Base-by-base conservation (phyloP, 2,113 vertebrate genomes). In the Osmerus eperlanus region DNA sequence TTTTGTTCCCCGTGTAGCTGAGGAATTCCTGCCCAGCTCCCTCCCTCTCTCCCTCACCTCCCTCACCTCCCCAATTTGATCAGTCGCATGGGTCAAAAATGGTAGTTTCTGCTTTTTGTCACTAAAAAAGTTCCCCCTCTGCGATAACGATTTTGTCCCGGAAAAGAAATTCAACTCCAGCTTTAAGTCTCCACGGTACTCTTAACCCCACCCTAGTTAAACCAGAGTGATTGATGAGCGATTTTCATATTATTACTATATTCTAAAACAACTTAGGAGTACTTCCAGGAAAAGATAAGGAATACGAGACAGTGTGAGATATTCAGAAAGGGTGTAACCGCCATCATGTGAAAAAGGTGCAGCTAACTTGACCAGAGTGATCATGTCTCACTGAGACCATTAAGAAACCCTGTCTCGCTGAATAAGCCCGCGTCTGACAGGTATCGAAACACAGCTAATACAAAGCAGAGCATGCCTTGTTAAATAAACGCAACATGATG, bases 31-130 rank as follows among this genome's bases (percentile, higher is more conserved):
- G 21, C 58, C 58, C 58, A 19, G 3, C 3, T 9, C 18, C 28
- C 3, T 18, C 41, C 3, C 16, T 19, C 41, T 2, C 16, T 19
- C 53, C 1, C 2, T 0, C 58, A 25, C 51, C 16, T 19, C 53
- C 1, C 2, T 0, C 58, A 25, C 51, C 66, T 72, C 19, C 25
- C n/a, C 18, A 55, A 59, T 66, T 65, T 75, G 47, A 77, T 70
- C 63, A 60, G n/a, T 68, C 74, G 72, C 25, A 32, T 52, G 55
- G 8, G 65, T 67, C 70, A 55, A 66, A 18, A 23, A 25, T 56
- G 72, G 13, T 67, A 18, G 25, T 62, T 72, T 71, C 73, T 80
- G 78, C 70, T 72, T 77, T 75, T 58, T 76, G 54, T 86, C 69
- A 61, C 3, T 8, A 51, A 78, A 47, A 47, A 36, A 4, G 1